Base-by-base conservation (phyloP, 1,140 invertebrate genomes). In the Augochlora pura region DNA sequence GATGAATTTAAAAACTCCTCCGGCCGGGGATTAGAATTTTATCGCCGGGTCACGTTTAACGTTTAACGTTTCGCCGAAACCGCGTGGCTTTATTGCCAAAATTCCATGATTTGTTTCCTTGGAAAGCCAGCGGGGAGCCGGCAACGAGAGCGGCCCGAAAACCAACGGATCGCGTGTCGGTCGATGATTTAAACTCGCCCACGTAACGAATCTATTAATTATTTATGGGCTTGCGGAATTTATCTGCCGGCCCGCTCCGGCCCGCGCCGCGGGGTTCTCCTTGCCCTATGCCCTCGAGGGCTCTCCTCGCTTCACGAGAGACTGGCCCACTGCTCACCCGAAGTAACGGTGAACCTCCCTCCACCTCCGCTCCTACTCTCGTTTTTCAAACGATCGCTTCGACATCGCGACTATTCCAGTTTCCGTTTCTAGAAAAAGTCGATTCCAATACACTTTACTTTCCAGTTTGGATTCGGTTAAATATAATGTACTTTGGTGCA, bases 151-250 rank as follows among this genome's bases (percentile, higher is more conserved):
- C 68, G 75, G 57, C 27, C 77, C 27, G 66, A 83, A 77, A 83
- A 80, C 77, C 77, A 83, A 80, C 73, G 86, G 85, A 88, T 88
- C 77, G 87, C 86, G 79, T 83, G 86, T 86, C 86, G 69, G 82
- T 80, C 72, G 75, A 88, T 88, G 88, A 90, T 90, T 90, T 90
- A 90, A 87, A 82, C 88, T 59, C 77, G 87, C 81, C 83, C 87
- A 89, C 86, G 86, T 89, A 90, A 89, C 88, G 89, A 90, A 87
- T 90, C 89, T 88, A 90, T 90, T 90, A 89, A 90, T 90, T 90
- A 90, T 90, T 90, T 90, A 90, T 90, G 83, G 60, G 86, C 65
- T 86, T 87, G 89, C 84, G 70, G 88, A 89, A 89, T 88, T 87
- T 89, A 90, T 88, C 88, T 88, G 83, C 81, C 16, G 76, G 69